Base-by-base conservation (phyloP, 2,888 invertebrate species). In the Drosophila paracracens region DNA sequence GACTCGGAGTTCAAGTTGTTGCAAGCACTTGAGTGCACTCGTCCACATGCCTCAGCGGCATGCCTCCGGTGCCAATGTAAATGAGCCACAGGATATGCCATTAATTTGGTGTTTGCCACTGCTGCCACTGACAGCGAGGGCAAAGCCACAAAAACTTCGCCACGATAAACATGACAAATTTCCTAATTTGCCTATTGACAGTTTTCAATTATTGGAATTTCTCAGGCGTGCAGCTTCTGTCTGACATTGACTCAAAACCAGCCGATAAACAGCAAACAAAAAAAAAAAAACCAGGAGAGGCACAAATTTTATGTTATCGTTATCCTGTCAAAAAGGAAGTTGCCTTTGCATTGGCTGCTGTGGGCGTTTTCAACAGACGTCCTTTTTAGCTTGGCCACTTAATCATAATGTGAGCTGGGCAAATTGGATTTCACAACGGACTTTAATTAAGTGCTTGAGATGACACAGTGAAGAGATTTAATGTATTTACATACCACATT, bases 121-220 rank as follows among this genome's bases (percentile, higher is more conserved):
- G 21, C 79, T 75, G 67, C 36, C 58, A 18, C 29, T 70, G 58
- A 60, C 65, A 74, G 48, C 62, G 46, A 11, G 4, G 57, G 43
- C 33, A 52, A 50, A 61, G 74, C 83, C 83, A 69, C 80, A 76
- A 76, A 46, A 74, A 74, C 59, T 74, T 76, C 73, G 74, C 73
- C 79, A 76, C 74, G 74, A 79, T 69, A 77, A 79, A 88, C 89
- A 88, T 89, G 79, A 88, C 84, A 83, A 90, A 90, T 89, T 90
- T 68, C 60, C 62, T 81, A 84, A 88, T 89, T 87, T 90, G 76
- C 83, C 70, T 76, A 90, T 87, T 90, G 88, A 88, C 89, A 89
- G 89, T 90, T 88, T 88, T 88, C 89, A 88, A 88, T 88, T 88
- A 88, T 73, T 74, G 83, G 65, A 90, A 65, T 66, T 73, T 40